phyloP scores from a whole-genome alignment of 2,888 invertebrate species.

The Himalopsyche anomala region DNA sequence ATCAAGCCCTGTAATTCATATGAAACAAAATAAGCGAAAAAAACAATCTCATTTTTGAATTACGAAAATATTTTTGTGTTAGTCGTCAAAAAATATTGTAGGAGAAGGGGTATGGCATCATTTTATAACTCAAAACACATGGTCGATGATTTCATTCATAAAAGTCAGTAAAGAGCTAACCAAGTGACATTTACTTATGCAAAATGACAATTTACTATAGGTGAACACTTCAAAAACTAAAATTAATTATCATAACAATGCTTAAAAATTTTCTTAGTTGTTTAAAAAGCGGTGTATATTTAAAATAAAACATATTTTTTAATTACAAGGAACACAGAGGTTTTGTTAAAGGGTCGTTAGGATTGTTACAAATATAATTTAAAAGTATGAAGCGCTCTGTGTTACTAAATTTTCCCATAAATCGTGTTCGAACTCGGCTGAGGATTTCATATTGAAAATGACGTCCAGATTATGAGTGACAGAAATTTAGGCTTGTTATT shows the following conservation, averaged over 20 bases:
- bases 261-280: too few relatives aligned
- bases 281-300: too few relatives aligned
- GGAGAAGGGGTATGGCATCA: neutral
- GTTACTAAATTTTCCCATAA: neutral
- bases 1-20: too few relatives aligned
- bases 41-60: neutral
- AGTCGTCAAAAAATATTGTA: neutral
- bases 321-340: too few relatives aligned
- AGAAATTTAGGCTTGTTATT: constrained; percentile 65
- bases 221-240: neutral
- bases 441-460: constrained; percentile 42
- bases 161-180: constrained; percentile 8
- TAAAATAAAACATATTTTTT: too few relatives aligned
- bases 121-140: constrained; percentile 22
- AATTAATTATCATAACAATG: neutral
- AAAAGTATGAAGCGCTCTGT: neutral
- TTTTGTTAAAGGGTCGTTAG: neutral
- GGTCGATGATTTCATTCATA: constrained; percentile 42
- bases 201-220: neutral
- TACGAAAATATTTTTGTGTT: neutral
- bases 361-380: neutral
- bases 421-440: constrained; percentile 18
- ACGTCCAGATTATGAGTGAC: constrained; percentile 65
- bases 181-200: neutral
- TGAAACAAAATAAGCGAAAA: neutral